Conservation (phyloP, 2,113 vertebrate genomes). For the Chaetops frenatus region DNA sequence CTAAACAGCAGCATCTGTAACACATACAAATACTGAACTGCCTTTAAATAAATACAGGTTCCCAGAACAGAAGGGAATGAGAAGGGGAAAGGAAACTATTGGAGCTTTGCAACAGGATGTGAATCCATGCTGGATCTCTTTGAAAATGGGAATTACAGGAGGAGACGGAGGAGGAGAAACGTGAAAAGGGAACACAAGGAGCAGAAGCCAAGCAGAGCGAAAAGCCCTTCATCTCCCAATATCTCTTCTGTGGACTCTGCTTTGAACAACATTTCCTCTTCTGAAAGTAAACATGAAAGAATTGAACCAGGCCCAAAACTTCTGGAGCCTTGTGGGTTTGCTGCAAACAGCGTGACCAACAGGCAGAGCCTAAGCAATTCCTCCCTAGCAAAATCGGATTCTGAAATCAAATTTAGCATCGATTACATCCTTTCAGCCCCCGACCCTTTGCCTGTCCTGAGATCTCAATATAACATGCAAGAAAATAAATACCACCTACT, state of each 20-base stretch:
- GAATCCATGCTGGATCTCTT: slow-evolving; percentile 97
- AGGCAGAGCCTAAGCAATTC: slow-evolving; percentile 60
- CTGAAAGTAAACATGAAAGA: slow-evolving; percentile 46
- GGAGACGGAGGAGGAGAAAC: slow-evolving; percentile 83
- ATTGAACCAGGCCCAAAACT: neutral
- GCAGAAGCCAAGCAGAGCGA: neutral
- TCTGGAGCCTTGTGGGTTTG: slow-evolving; percentile 68
- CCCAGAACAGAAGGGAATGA: slow-evolving; percentile 91
- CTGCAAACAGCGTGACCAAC: slow-evolving; percentile 59
- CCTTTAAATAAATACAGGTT: slow-evolving; percentile 75
- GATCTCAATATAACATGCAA: slow-evolving; percentile 61
- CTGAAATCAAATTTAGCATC: slow-evolving; percentile 96
- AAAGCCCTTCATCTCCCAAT: neutral
- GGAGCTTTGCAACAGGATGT: slow-evolving; percentile 95
- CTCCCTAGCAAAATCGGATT: slow-evolving; percentile 75
- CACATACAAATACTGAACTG: slow-evolving; percentile 15
- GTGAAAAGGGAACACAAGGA: slow-evolving; percentile 79
- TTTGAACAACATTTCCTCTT: neutral
- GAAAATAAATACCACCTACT: slow-evolving; percentile 67
- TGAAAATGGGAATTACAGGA: slow-evolving; percentile 92
- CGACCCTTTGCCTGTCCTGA: slow-evolving; percentile 75
- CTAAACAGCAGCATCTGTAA: slow-evolving; percentile 19
- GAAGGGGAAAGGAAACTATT: slow-evolving; percentile 95
- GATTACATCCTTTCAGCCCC: slow-evolving; percentile 96
- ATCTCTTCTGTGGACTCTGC: neutral